A percentile compares a stretch with the other conserved stretches of the same genome.
phyloP scores from a whole-genome alignment of 2,888 invertebrate genomes.

The Epinotia nisella region DNA sequence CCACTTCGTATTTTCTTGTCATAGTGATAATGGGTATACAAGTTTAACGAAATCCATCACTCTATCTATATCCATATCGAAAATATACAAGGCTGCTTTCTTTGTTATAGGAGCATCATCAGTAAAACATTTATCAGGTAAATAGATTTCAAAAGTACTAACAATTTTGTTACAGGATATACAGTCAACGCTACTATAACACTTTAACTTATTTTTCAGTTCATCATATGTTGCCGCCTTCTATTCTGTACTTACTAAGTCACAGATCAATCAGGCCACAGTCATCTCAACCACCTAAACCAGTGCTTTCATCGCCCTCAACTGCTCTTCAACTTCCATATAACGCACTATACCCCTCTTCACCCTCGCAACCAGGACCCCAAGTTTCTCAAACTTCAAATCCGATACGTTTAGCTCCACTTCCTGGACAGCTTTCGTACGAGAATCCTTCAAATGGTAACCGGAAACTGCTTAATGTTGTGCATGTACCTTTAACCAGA shows the following conservation, averaged over 20 bases:
- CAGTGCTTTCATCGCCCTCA: not conserved
- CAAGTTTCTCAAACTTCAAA: not conserved
- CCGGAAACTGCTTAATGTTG: conserved; percentile 8
- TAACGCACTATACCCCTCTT: conserved; percentile 1
- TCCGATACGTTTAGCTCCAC: not conserved
- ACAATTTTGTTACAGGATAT: no score
- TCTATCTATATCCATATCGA: no score
- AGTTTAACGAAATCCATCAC: no score
- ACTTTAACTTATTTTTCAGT: conserved; percentile 18
- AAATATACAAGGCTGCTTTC: not conserved
- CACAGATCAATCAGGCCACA: not conserved
- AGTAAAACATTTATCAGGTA: not conserved
- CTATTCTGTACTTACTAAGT: conserved; percentile 25
- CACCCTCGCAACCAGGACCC: not conserved
- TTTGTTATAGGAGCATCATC: not conserved
- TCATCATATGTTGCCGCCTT: conserved; percentile 1
- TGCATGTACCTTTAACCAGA: conserved; percentile 8
- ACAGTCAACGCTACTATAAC: no score
- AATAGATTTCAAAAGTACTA: no score
- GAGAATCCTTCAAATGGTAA: conserved; percentile 12
- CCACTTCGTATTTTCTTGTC: no score
- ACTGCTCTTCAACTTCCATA: not conserved
- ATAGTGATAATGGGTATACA: no score
- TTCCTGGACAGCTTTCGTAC: conserved; percentile 8
- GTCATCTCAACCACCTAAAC: not conserved